phyloP scores from a whole-genome alignment of 2,113 vertebrate species.

The Phalacrocorax aristotelis region DNA sequence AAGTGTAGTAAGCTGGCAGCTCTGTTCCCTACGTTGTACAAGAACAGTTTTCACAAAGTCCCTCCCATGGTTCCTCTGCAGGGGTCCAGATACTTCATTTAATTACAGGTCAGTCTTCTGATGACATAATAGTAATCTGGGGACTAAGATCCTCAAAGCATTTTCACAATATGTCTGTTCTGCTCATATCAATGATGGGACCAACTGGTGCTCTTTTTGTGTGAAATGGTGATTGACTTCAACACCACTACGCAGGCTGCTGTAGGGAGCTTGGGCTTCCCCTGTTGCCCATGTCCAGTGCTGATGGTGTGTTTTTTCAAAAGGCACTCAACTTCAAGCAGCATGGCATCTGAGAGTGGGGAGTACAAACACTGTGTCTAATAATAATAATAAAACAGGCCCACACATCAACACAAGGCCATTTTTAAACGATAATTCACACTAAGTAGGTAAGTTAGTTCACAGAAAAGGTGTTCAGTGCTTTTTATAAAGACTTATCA shows the following conservation, averaged over 20 bases:
- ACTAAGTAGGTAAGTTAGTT: neutral
- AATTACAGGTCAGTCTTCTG: neutral
- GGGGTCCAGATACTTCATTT: neutral
- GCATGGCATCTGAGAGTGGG: fast-evolving
- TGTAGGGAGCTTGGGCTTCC: neutral
- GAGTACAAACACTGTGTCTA: fast-evolving
- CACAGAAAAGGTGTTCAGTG: neutral
- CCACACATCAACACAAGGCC: neutral
- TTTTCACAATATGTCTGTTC: neutral
- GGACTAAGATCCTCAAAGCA: neutral
- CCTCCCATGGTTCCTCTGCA: neutral
- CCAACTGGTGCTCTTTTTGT: neutral
- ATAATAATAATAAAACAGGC: neutral
- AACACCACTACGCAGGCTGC: neutral
- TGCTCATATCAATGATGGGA: neutral
- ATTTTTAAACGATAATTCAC: neutral
- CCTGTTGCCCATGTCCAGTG: neutral
- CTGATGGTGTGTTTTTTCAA: neutral
- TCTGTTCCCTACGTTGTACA: neutral
- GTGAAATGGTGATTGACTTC: neutral
- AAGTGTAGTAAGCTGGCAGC: neutral
- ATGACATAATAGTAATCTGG: neutral
- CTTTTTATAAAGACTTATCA: neutral
- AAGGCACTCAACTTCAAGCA: neutral
- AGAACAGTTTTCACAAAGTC: neutral